phyloP scores from a whole-genome alignment of 1,140 invertebrate species.

The Caenorhabditis latens region DNA sequence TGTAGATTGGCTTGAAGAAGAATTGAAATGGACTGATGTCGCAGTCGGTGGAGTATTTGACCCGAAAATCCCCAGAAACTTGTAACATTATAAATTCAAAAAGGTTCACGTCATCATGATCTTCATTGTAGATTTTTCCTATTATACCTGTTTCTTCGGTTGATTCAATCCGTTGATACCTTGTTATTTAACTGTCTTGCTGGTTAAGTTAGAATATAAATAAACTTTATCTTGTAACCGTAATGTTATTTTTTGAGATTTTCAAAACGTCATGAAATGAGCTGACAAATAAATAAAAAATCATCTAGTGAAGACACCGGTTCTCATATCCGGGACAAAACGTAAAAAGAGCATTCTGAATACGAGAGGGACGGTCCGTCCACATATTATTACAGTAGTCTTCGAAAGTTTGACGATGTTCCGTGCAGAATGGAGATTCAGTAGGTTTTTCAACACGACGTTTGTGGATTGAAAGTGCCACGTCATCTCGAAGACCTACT shows the following conservation, averaged over 20 bases:
- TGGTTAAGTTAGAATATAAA: slow-evolving; percentile 14
- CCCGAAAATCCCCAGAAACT: background rate
- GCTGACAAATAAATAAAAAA: background rate
- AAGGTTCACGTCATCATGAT: background rate
- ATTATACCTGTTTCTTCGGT: background rate
- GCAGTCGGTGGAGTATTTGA: slow-evolving; percentile 17
- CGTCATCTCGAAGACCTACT: slow-evolving; percentile 18
- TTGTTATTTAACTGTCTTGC: background rate
- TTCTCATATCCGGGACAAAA: slow-evolving; percentile 33
- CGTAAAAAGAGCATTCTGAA: background rate
- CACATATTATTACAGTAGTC: slow-evolving; percentile 13
- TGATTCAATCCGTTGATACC: background rate
- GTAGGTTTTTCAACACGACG: background rate
- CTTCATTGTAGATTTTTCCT: background rate
- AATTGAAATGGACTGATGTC: slow-evolving; percentile 38
- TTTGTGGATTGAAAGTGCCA: slow-evolving; percentile 1
- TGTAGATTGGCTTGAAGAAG: slow-evolving; percentile 12
- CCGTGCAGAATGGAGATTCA: background rate
- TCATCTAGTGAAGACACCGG: slow-evolving; percentile 2
- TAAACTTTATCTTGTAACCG: slow-evolving; percentile 20
- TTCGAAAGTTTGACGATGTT: background rate
- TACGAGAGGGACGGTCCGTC: slow-evolving; percentile 8
- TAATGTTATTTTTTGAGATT: background rate
- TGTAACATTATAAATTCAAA: background rate
- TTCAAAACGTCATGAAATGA: background rate